A percentile compares a stretch with the other conserved stretches of the same genome.
Conservation (phyloP, 2,888 invertebrate genomes). For the Hemicrepidius hirtus region DNA sequence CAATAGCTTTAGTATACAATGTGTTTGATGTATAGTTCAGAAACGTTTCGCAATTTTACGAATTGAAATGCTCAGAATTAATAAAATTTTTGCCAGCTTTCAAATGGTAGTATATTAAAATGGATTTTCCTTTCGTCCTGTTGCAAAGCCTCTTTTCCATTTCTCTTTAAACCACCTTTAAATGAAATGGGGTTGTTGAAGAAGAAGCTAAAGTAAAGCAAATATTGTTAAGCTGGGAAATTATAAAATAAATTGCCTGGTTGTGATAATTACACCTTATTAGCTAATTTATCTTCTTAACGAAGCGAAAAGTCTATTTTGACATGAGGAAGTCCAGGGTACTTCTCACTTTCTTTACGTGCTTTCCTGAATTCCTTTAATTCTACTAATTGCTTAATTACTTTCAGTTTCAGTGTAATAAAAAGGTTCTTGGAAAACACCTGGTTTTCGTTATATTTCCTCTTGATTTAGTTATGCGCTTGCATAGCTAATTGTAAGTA, state of each 20-base stretch:
- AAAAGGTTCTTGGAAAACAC: too few relatives aligned
- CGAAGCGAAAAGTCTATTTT: too few relatives aligned
- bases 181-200: neutral
- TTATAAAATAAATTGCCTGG: neutral
- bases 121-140: slow-evolving; percentile 1
- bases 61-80: neutral
- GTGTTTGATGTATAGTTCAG: slow-evolving; percentile 23
- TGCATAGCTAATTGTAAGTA: too few relatives aligned
- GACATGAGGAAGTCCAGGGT: too few relatives aligned
- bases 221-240: neutral
- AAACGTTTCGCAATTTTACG: neutral
- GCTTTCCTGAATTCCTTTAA: too few relatives aligned
- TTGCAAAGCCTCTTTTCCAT: neutral
- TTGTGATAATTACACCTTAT: too few relatives aligned
- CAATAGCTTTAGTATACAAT: slow-evolving; percentile 1
- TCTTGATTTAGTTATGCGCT: too few relatives aligned
- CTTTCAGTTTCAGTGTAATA: too few relatives aligned
- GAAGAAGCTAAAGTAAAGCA: neutral
- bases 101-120: neutral
- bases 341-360: too few relatives aligned
- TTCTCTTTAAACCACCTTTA: neutral
- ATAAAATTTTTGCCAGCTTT: slow-evolving; percentile 4
- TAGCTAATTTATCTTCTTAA: too few relatives aligned
- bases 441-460: too few relatives aligned
- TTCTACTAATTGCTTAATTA: too few relatives aligned